Percentiles rank a stretch among this genome's conserved stretches.
phyloP scores from a whole-genome alignment of 1,140 invertebrate genomes.

The Drosophila willistoni region DNA sequence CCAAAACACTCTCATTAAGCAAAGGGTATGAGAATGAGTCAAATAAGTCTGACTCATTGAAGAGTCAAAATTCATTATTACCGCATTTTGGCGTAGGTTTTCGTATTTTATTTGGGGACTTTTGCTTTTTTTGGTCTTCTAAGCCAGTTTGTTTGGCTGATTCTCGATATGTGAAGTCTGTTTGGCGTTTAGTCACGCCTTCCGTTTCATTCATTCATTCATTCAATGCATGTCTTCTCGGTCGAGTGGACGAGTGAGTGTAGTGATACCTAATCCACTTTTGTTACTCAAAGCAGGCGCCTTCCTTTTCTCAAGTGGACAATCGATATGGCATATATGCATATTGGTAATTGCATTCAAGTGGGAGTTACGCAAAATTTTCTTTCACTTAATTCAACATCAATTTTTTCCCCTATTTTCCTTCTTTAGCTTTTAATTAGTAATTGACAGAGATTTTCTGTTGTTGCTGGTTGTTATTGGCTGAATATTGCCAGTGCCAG shows the following conservation, averaged over 20 bases:
- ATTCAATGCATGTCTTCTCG: conserved; percentile 47
- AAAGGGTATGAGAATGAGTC: conserved; percentile 10
- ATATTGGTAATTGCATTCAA: not conserved
- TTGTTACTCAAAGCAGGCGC: conserved; percentile 24
- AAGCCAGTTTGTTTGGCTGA: conserved; percentile 3
- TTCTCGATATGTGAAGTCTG: not conserved
- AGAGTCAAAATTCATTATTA: conserved; percentile 31
- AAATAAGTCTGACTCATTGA: conserved; percentile 16
- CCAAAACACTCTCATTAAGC: not conserved
- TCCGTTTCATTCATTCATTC: conserved; percentile 11
- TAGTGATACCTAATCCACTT: conserved; percentile 53
- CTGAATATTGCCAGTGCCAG: conserved; percentile 27
- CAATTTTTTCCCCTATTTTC: not conserved
- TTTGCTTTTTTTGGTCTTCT: conserved; percentile 44
- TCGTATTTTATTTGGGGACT: conserved; percentile 10
- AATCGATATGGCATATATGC: conserved; percentile 8
- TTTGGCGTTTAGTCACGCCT: conserved; percentile 19
- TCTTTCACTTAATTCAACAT: conserved; percentile 3
- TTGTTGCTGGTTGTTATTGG: conserved; percentile 64
- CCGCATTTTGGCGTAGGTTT: conserved; percentile 56
- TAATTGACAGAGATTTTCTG: conserved; percentile 57
- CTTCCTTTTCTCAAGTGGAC: conserved; percentile 37
- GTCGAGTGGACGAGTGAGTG: conserved; percentile 52
- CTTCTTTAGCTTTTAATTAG: conserved; percentile 38
- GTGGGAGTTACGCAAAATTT: conserved; percentile 43